Base-by-base conservation (phyloP, 2,888 invertebrate genomes). In the Junonia oenone region DNA sequence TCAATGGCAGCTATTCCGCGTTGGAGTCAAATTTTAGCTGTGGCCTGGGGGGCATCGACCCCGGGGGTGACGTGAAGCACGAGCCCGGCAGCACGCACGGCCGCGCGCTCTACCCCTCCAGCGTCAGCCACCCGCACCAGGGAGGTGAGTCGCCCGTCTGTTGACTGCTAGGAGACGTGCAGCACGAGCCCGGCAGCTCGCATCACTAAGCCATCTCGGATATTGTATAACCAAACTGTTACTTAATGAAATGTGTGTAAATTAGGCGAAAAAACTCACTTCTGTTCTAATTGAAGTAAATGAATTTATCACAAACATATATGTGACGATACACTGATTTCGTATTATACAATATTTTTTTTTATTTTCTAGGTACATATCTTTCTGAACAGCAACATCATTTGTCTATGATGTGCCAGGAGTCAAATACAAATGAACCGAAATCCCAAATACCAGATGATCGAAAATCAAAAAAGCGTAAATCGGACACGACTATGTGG, bases 11-110 rank as follows among this genome's bases (percentile, higher is more conserved):
- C 59, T 91, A 91, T 76, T 91, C 91, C 64, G 88, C 69, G 8
- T 68, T 83, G 78, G 92, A 91, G 57, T 90, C 91, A 78, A 92
- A 87, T 87, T 93, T 93, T 90, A 94, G 91, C 84, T 91, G 92
- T 75, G 93, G 93, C 81, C 91, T 93, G 79, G 94, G 93, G 75
- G 91, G 93, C 69, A 91, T 92, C 73, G 94, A 94, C 79, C 93
- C 93, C 62, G 92, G 93, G 71, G 93, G 92, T 66, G 91, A 91
- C 67, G 79, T 85, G 13, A 83, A 88, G 66, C 83, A 77, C 67
- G 85, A 91, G 67, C 85, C 90, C 56, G 84, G 69, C 78, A 76
- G 69, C 75, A 76, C 69, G 83, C 83, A 76, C 81, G 67, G 80
- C 72, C 67, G 81, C 49, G 38, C 38, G 13, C 62, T 84, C 47